Evolutionary conservation across 2,113 vertebrate species (phyloP), one percentile per base, ranked within the genome.

Genomic region (Sturnus vulgaris): DNA sequence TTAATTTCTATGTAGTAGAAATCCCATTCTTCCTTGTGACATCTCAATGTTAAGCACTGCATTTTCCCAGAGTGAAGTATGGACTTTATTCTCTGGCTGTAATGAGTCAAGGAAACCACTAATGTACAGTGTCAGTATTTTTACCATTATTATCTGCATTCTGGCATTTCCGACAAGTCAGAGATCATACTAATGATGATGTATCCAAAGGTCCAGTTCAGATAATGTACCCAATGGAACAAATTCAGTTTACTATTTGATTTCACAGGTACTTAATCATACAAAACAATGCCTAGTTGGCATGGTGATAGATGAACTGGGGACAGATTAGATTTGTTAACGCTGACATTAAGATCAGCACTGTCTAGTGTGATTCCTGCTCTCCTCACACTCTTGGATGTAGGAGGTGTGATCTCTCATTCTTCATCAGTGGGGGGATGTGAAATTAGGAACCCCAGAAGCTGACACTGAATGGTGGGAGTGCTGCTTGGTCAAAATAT

Each of bases 211-310:
- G 78, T 94, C 66, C 65, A 40, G 80, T 88, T 93, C 49, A 71
- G 80, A 79, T 81, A 81, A 94, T 33, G 64, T 75, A 92, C 53
- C 80, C 73, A 82, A 72, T 47, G 57, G 82, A 95, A 90, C 35
- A 92, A 88, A 93, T 40, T 88, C 76, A 64, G 85, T 88, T 97
- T 90, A 84, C 89, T 86, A 92, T 90, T 95, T 79, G 93, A 94
- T 95, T 96, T 93, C 88, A 82, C 64, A 68, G 72, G 37, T 64
- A 79, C 56, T 93, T 94, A 66, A 84, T 93, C 60, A 64, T 46
- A 81, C 37, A 53, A 71, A 96, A 82, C 0, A 11, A 70, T 68
- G 79, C 60, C 64, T 70, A 22, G 64, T 25, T 88, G 90, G 66
- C 79, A 93, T 56, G 70, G 71, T 93, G 90, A 93, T 46, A 75